Base-by-base conservation (phyloP, 2,888 invertebrate species). In the Hylaea fasciaria region DNA sequence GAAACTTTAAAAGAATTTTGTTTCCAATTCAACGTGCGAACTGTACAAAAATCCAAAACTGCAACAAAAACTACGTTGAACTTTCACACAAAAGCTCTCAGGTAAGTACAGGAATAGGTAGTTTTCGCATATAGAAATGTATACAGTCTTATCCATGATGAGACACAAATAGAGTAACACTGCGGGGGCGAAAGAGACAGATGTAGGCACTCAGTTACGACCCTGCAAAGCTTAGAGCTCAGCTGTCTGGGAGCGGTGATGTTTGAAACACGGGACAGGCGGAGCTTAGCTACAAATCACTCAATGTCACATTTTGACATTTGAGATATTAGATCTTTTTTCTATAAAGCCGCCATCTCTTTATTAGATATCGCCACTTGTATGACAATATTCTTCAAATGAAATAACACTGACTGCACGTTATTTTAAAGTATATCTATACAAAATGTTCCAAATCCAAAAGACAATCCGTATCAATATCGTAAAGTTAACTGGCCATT, bases 221-320 rank as follows among this genome's bases (percentile, higher is more conserved):
- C 85, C 81, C 79, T 82, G 81, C 82, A 82, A 85, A 87, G 89
- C 90, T 89, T 88, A 86, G 84, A 85, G 87, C 90, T 91, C 91
- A 92, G 91, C 91, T 92, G 91, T 91, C 91, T 89, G 86, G 79
- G 83, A 84, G 89, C 91, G 89, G 89, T 92, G 92, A 92, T 92
- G 93, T 92, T 93, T 93, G 92, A 92, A 93, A 93, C 93, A 89
- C 91, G 88, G 92, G 93, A 93, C 93, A 92, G 93, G 93, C 92
- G 93, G 93, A 89, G 93, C 93, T 91, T 91, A 92, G 91, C 92
- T 87, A 92, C 93, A 93, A 93, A 93, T 93, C 93, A 93, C 92
- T 93, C 93, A 93, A 88, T 90, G 93, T 93, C 93, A 92, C 91
- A 87, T 92, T 93, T 93, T 93, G 93, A 93, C 93, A 90, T 91